Evolutionary conservation across 2,888 invertebrate genomes (phyloP).

Genomic region (Melinaea menophilus): DNA sequence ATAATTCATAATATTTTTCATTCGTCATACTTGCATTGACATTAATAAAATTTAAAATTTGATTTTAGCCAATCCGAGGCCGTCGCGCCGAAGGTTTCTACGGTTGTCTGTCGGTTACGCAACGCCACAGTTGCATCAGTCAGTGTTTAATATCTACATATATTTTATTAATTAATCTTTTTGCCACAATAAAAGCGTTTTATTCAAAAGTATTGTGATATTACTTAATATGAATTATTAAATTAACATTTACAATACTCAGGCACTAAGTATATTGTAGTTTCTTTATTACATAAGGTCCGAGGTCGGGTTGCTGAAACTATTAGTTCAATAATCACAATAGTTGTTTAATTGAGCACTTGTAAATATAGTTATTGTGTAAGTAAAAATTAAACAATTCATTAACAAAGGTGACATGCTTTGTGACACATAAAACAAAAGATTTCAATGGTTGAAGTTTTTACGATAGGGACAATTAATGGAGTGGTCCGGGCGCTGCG

Average conservation of each 20-base stretch:
- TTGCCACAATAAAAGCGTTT: too few relatives aligned
- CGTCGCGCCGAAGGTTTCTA: conserved; percentile 32
- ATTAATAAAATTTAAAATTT: conserved; percentile 18
- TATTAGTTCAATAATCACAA: conserved; percentile 46
- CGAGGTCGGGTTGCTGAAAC: conserved; percentile 54
- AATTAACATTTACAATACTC: too few relatives aligned
- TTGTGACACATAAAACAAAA: conserved; percentile 55
- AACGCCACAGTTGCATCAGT: conserved; percentile 35
- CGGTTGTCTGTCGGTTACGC: conserved; percentile 35
- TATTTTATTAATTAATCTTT: conserved; percentile 3
- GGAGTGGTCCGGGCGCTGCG: conserved; percentile 75
- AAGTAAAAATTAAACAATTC: conserved; percentile 34
- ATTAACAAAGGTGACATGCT: conserved; percentile 41
- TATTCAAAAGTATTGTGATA: too few relatives aligned
- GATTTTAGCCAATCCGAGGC: conserved; percentile 31
- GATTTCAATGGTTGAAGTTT: conserved; percentile 55
- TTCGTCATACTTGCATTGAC: conserved; percentile 13
- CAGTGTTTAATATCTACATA: conserved; percentile 28
- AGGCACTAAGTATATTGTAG: conserved; percentile 28
- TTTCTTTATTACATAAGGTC: conserved; percentile 56
- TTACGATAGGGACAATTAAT: conserved; percentile 73
- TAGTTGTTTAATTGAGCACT: conserved; percentile 37
- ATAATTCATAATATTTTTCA: conserved; percentile 26
- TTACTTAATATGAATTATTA: too few relatives aligned
- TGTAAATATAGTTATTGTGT: conserved; percentile 36